Evolutionary conservation across 2,888 invertebrate genomes (phyloP).

Genomic region (Sphaerophoria rueppellii): DNA sequence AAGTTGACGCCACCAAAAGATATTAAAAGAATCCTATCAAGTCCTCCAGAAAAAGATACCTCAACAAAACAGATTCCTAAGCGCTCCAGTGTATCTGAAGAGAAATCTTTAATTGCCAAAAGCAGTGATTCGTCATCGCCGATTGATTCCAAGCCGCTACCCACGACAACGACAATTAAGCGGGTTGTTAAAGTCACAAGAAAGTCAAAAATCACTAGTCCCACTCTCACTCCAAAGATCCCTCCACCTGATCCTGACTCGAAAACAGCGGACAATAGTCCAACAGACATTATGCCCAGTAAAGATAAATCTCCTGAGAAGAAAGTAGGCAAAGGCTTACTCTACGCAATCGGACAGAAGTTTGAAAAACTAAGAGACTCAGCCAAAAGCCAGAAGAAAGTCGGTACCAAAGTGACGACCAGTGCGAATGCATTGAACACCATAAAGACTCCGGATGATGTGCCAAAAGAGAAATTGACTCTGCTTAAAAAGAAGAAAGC

Average conservation of each 20-base stretch:
- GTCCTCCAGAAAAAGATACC: conserved; percentile 41
- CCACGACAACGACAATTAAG: conserved; percentile 71
- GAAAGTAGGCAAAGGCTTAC: conserved; percentile 85
- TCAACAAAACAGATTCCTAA: conserved; percentile 41
- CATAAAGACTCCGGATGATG: conserved; percentile 77
- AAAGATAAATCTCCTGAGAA: conserved; percentile 84
- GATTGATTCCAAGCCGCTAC: conserved; percentile 75
- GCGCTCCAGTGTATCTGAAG: conserved; percentile 74
- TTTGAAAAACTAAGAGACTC: conserved; percentile 86
- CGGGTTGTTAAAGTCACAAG: conserved; percentile 78
- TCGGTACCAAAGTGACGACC: conserved; percentile 49
- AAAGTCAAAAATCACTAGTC: conserved; percentile 78
- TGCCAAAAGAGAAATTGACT: conserved; percentile 79
- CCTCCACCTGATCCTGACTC: conserved; percentile 76
- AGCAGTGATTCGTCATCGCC: conserved; percentile 75
- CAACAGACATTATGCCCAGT: conserved; percentile 70
- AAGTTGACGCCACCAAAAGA: conserved; percentile 81
- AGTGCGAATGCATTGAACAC: conserved; percentile 75
- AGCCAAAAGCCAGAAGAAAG: conserved; percentile 82
- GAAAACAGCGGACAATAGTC: conserved; percentile 78
- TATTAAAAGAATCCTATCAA: conserved; percentile 75
- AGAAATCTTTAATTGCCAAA: conserved; percentile 75
- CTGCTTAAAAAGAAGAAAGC: conserved; percentile 82
- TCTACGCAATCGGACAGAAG: conserved; percentile 90
- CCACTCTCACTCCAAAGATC: conserved; percentile 76